Percentiles rank a stretch among this genome's conserved stretches.
phyloP scores from a whole-genome alignment of 2,797 vertebrate species.

The Lacerta agilis region DNA sequence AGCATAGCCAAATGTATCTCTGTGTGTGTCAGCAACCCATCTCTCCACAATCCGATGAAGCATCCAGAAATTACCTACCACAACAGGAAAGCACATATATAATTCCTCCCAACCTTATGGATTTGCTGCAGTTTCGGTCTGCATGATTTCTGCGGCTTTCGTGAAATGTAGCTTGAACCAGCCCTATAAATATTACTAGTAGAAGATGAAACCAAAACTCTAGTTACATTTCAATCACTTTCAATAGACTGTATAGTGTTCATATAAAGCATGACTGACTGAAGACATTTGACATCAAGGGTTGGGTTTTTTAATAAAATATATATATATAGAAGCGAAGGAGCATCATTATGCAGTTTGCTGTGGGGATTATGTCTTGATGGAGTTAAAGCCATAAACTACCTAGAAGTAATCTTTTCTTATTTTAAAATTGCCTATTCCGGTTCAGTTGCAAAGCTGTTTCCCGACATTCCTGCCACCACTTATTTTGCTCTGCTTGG shows the following conservation, averaged over 20 bases:
- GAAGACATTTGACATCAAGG: constrained; percentile 80
- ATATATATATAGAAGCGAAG: constrained; percentile 45
- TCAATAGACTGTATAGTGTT: constrained; percentile 76
- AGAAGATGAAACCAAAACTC: constrained; percentile 82
- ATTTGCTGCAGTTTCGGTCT: constrained; percentile 63
- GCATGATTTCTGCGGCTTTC: constrained; percentile 77
- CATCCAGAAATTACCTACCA: too few relatives aligned
- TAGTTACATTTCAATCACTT: constrained; percentile 77
- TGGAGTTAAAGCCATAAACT: constrained; percentile 81
- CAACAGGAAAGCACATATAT: too few relatives aligned
- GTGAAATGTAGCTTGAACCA: constrained; percentile 77
- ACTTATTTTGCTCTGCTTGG: constrained; percentile 67
- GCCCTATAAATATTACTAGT: constrained; percentile 52
- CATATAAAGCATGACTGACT: constrained; percentile 83
- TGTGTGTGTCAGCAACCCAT: too few relatives aligned
- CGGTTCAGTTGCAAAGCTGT: constrained; percentile 77
- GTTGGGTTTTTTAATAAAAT: constrained; percentile 30
- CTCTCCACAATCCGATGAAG: too few relatives aligned
- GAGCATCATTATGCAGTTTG: constrained; percentile 77
- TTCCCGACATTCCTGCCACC: constrained; percentile 75
- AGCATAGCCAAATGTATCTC: too few relatives aligned
- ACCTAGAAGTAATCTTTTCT: constrained; percentile 80
- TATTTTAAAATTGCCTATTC: constrained; percentile 80
- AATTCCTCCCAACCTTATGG: background rate
- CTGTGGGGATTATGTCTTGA: constrained; percentile 71